These are phyloP conservation scores for Pimephales promelas DNA, from an alignment of 2,113 vertebrate species.

Conservation along the genomic window DNA sequence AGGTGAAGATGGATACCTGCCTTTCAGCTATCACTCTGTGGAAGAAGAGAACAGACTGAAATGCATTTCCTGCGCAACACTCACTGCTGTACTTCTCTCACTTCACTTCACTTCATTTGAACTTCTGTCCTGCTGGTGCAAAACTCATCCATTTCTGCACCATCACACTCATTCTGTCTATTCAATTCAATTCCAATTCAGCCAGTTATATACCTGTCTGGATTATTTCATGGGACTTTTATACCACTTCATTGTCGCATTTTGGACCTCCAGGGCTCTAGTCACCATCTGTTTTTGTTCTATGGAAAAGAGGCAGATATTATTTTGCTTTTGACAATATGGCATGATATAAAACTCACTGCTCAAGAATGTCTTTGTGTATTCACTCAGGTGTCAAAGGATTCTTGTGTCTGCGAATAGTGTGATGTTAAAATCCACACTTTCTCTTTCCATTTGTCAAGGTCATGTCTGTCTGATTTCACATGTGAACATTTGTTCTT, in stretches of 20 bases:
- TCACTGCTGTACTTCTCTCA: not conserved
- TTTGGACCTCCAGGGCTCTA: not conserved
- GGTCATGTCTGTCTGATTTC: not conserved
- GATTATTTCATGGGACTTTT: not conserved
- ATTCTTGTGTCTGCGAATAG: not conserved
- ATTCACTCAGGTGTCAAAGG: not conserved
- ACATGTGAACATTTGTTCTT: conserved; percentile 34
- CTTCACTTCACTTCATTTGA: conserved; percentile 5
- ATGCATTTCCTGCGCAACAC: not conserved
- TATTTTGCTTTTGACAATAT: not conserved
- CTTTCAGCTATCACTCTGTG: conserved; percentile 3
- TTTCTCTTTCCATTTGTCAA: not conserved
- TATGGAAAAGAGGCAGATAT: not conserved
- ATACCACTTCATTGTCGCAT: not conserved
- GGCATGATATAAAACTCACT: not conserved
- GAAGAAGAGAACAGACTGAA: not conserved
- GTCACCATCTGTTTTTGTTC: conserved; percentile 17
- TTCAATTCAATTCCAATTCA: conserved; percentile 4
- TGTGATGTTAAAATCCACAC: conserved; percentile 17
- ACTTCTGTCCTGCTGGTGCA: not conserved
- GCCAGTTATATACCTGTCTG: not conserved
- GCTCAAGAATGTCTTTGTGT: not conserved
- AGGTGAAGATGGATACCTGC: conserved; percentile 17
- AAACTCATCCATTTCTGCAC: not conserved
- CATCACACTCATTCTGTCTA: not conserved